These are phyloP conservation scores for Agriopis leucophaearia DNA, from an alignment of 2,888 invertebrate genomes.

Conservation along the genomic window DNA sequence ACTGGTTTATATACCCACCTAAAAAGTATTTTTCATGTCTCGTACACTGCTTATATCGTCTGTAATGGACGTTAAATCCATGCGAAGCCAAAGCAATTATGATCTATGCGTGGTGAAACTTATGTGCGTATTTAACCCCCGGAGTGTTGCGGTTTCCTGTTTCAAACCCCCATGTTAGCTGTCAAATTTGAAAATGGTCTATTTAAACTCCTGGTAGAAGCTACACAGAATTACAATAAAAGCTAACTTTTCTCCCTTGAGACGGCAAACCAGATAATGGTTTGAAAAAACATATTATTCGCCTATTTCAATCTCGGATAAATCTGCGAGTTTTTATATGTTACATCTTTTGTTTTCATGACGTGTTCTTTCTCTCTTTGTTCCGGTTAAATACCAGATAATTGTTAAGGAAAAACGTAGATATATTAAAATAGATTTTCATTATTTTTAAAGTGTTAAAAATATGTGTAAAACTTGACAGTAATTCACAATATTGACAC, in stretches of 20 bases:
- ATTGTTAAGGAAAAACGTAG: not conserved
- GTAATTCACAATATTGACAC: no score
- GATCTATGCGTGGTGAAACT: not conserved
- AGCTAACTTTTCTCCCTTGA: conserved; percentile 18
- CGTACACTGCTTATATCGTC: no score
- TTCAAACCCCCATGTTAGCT: conserved; percentile 13
- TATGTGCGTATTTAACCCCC: conserved; percentile 6
- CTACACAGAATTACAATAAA: conserved; percentile 11
- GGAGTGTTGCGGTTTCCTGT: conserved; percentile 10
- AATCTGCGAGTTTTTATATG: not conserved
- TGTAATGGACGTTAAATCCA: no score
- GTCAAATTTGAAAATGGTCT: conserved; percentile 19
- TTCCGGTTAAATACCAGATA: not conserved
- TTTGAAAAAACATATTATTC: conserved; percentile 13
- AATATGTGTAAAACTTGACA: not conserved
- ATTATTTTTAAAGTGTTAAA: not conserved
- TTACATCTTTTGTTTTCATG: conserved; percentile 42
- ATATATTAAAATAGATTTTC: not conserved
- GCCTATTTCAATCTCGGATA: not conserved
- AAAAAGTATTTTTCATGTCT: not conserved
- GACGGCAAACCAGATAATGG: not conserved
- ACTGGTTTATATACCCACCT: not conserved
- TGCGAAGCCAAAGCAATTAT: not conserved
- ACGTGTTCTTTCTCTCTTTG: conserved; percentile 42
- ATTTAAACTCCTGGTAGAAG: conserved; percentile 16